phyloP scores from a whole-genome alignment of 2,797 vertebrate species.

The Crenuchus spilurus region DNA sequence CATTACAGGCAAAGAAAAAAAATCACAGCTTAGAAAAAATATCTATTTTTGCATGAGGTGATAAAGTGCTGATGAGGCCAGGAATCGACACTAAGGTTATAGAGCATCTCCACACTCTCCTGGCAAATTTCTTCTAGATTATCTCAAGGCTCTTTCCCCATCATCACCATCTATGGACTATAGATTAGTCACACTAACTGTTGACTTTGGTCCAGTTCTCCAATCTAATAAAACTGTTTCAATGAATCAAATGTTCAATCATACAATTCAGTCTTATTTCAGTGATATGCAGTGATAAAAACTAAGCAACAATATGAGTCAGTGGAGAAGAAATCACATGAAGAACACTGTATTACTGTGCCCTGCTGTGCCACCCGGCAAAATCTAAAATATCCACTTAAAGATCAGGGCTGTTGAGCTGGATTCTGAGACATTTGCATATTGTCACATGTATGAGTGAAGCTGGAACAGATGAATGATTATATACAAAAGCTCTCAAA shows the following conservation, averaged over 20 bases:
- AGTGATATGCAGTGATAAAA: too few species aligned
- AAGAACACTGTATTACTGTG: too few species aligned
- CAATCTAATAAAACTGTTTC: background rate
- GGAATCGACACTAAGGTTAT: conserved; percentile 62
- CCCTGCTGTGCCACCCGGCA: too few species aligned
- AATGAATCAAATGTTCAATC: background rate
- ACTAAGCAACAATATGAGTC: too few species aligned
- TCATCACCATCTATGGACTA: conserved; percentile 41
- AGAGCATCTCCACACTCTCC: conserved; percentile 66
- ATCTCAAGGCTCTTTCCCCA: conserved; percentile 61
- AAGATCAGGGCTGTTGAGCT: too few species aligned
- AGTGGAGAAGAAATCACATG: too few species aligned
- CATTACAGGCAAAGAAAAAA: conserved; percentile 62
- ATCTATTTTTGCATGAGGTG: conserved; percentile 67
- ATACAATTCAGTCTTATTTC: background rate
- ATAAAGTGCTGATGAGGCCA: conserved; percentile 70
- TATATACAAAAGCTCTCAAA: too few species aligned
- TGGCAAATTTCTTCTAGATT: conserved; percentile 63
- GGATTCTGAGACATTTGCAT: too few species aligned
- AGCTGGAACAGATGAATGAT: too few species aligned
- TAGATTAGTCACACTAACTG: background rate
- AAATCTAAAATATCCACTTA: too few species aligned
- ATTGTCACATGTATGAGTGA: too few species aligned
- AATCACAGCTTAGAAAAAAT: conserved; percentile 68
- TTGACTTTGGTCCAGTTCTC: background rate